Evolutionary conservation across 1,140 invertebrate species (phyloP).

Genomic region (Calephelis virginiensis): DNA sequence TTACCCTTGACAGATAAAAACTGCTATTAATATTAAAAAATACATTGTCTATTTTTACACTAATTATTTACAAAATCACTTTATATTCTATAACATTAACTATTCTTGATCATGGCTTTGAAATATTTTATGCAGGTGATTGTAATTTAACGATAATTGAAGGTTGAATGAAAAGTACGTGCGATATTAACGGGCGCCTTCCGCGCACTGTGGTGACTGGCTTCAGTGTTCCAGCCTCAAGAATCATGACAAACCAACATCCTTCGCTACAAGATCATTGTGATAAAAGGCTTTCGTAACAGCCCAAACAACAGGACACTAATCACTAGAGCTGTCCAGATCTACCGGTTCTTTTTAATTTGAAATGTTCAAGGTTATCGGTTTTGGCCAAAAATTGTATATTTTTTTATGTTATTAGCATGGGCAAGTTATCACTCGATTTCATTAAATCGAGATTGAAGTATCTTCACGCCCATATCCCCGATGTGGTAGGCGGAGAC

Average conservation of each 20-base stretch:
- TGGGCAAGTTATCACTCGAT: no score
- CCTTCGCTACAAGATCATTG: conserved; percentile 11
- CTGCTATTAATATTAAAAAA: conserved; percentile 39
- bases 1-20: conserved; percentile 45
- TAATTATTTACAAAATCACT: conserved; percentile 30
- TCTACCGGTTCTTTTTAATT: background rate
- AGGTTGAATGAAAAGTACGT: background rate
- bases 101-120: conserved; percentile 12
- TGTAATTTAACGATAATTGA: conserved; percentile 1
- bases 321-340: conserved; percentile 3
- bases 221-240: background rate
- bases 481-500: no score
- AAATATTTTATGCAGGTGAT: conserved; percentile 8
- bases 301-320: conserved; percentile 7
- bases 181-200: background rate
- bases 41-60: conserved; percentile 39
- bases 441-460: no score
- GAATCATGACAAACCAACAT: background rate
- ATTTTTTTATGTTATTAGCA: no score
- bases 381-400: no score
- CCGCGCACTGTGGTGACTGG: conserved; percentile 11
- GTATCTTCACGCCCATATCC: no score
- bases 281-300: conserved; percentile 14
- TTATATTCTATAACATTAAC: conserved; percentile 1
- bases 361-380: no score